A percentile compares a stretch with the other conserved stretches of the same genome.
Conservation (phyloP, 2,113 vertebrate species). For the Rhinopomastus cyanomelas region DNA sequence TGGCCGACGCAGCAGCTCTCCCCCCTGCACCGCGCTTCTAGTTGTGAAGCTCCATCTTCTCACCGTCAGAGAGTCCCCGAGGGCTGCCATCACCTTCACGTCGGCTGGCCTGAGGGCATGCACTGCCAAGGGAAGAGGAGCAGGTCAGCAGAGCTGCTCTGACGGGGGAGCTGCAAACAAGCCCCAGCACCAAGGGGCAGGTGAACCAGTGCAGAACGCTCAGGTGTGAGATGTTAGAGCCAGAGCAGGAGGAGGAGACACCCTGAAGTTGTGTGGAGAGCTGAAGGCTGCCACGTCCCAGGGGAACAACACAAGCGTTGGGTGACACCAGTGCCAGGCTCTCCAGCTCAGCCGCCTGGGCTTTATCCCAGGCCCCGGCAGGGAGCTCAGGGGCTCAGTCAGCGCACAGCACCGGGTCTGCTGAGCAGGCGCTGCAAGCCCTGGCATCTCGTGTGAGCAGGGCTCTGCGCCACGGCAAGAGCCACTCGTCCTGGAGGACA, state of each 20-base stretch:
- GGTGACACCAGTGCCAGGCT: too few relatives aligned
- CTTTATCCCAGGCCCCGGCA: background rate
- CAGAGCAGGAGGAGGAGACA: background rate
- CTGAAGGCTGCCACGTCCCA: background rate
- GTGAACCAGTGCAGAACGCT: background rate
- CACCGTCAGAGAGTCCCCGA: constrained; percentile 93
- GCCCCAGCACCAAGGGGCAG: background rate
- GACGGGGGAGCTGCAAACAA: too few relatives aligned
- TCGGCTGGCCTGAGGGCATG: constrained; percentile 88
- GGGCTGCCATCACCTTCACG: constrained; percentile 85
- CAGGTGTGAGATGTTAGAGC: background rate
- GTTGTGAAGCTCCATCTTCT: constrained; percentile 49
- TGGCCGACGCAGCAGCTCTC: background rate
- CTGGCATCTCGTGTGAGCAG: background rate
- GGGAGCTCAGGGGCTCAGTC: background rate
- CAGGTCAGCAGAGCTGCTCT: background rate
- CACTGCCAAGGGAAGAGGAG: constrained; percentile 74
- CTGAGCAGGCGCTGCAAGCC: too few relatives aligned
- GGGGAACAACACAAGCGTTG: too few relatives aligned
- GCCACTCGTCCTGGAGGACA: background rate
- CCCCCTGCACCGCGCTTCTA: background rate
- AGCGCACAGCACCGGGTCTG: too few relatives aligned
- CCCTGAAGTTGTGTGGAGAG: background rate
- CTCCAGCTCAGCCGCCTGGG: background rate
- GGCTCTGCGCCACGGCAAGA: too few relatives aligned